Percentiles rank a stretch among this genome's conserved stretches.
These are phyloP conservation scores for Antennarius striatus DNA, from an alignment of 2,113 vertebrate species.

Conservation along the genomic window DNA sequence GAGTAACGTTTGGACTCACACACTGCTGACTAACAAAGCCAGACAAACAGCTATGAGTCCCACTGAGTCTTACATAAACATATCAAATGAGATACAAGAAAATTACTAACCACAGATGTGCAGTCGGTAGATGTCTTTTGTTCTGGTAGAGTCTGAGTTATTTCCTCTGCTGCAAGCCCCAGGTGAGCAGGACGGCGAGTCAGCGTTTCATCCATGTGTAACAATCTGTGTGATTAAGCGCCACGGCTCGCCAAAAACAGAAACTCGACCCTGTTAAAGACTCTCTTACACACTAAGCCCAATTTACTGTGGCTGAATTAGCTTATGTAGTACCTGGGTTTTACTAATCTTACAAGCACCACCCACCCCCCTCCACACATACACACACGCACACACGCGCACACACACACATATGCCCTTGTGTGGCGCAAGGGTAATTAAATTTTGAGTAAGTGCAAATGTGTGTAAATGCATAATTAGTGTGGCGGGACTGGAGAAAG, in stretches of 20 bases:
- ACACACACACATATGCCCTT: constrained; percentile 17
- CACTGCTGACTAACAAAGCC: constrained; percentile 25
- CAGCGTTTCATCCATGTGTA: constrained; percentile 43
- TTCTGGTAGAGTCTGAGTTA: constrained; percentile 38
- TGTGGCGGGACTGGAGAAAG: background rate
- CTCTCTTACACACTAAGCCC: constrained; percentile 62
- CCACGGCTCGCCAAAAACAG: constrained; percentile 39
- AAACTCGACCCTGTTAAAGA: constrained; percentile 61
- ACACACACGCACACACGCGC: background rate
- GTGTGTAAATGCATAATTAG: constrained; percentile 26
- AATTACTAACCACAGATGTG: constrained; percentile 39
- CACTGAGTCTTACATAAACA: background rate
- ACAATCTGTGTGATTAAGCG: constrained; percentile 58
- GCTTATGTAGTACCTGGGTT: constrained; percentile 32
- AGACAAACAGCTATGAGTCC: constrained; percentile 3
- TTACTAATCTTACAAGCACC: background rate
- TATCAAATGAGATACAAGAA: constrained; percentile 17
- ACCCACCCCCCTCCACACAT: background rate
- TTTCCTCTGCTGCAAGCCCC: constrained; percentile 43
- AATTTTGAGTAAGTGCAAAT: constrained; percentile 40
- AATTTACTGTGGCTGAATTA: constrained; percentile 30
- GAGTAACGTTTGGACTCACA: constrained; percentile 24
- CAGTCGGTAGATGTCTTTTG: constrained; percentile 16
- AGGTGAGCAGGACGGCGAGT: constrained; percentile 52
- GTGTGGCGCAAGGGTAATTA: constrained; percentile 24